Evolutionary conservation across 2,888 invertebrate species (phyloP), one percentile per base, ranked within the genome.

Genomic region (Meloe dianella): DNA sequence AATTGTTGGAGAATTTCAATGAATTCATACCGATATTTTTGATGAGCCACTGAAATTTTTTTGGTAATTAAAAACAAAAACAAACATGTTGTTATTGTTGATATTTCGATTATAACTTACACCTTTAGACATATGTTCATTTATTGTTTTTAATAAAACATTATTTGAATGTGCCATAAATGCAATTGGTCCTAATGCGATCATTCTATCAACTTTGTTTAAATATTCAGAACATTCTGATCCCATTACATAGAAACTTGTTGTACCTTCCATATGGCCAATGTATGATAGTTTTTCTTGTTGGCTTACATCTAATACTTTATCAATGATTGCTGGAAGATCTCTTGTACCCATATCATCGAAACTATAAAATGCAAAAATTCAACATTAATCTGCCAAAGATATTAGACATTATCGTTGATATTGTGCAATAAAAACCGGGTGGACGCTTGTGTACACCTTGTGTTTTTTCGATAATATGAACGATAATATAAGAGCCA

Each of bases 321-420:
- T 88, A 78, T 94, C 90, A 27, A 94, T 88, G 86, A 89, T 90
- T 0, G 92, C 91, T 8, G 94, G 92, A 0, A 94, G 78, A 80
- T 95, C 94, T 77, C 88, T 88, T 66, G 85, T 83, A 0, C 92
- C 93, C 81, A 93, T 91, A 77, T 94, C 91, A 79, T 93, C 90
- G 89, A 90, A 94, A 74, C 91, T 91, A 80, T 84, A 66, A 17
- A 54, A 22, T 30, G 30, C 12, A 20, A 30, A 35, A 30, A 60
- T 22, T 12, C 9, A n/a, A n/a, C n/a, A n/a, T n/a, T n/a, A n/a
- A n/a, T n/a, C n/a, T n/a, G n/a, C n/a, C n/a, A n/a, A n/a, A n/a
- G n/a, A n/a, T n/a, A n/a, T n/a, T n/a, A n/a, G n/a, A n/a, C n/a
- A n/a, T n/a, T n/a, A n/a, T n/a, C n/a, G n/a, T n/a, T n/a, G n/a